Conservation (phyloP, 2,113 vertebrate species). For the Entelurus aequoreus region DNA sequence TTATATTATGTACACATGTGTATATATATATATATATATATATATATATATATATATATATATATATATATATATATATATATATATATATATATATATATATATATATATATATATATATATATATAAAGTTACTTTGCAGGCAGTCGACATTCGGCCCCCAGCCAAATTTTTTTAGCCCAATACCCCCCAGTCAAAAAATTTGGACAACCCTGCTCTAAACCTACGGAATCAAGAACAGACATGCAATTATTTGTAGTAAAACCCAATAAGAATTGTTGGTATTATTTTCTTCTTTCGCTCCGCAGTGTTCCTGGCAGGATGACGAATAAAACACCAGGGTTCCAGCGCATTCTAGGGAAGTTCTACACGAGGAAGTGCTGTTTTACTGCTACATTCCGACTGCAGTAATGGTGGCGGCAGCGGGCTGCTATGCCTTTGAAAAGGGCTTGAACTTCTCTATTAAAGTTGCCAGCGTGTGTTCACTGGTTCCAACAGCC, state of each 20-base stretch:
- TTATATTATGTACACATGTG: too few relatives aligned
- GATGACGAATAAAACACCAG: conserved; percentile 37
- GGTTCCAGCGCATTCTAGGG: conserved; percentile 35
- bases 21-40: too few relatives aligned
- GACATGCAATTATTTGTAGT: conserved; percentile 15
- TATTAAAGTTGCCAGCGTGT: conserved; percentile 73
- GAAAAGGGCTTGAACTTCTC: conserved; percentile 67
- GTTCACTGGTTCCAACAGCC: conserved; percentile 65
- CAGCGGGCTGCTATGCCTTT: conserved; percentile 60
- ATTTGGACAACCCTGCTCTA: too few relatives aligned
- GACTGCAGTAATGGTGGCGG: conserved; percentile 68
- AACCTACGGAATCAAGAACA: conserved; percentile 7
- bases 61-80: too few relatives aligned
- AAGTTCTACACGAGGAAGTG: conserved; percentile 61
- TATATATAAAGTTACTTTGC: too few relatives aligned
- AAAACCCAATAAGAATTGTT: conserved; percentile 7
- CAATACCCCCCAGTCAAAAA: too few relatives aligned
- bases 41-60: too few relatives aligned
- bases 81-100: too few relatives aligned
- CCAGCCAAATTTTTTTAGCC: too few relatives aligned
- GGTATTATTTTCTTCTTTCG: conserved; percentile 10
- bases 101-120: too few relatives aligned
- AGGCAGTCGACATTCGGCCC: too few relatives aligned
- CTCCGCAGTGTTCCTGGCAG: conserved; percentile 29
- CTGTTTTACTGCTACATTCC: conserved; percentile 71